A percentile compares a stretch with the other conserved stretches of the same genome.
These are phyloP conservation scores for Sphaeramia orbicularis DNA, from an alignment of 2,797 vertebrate genomes.

Conservation along the genomic window DNA sequence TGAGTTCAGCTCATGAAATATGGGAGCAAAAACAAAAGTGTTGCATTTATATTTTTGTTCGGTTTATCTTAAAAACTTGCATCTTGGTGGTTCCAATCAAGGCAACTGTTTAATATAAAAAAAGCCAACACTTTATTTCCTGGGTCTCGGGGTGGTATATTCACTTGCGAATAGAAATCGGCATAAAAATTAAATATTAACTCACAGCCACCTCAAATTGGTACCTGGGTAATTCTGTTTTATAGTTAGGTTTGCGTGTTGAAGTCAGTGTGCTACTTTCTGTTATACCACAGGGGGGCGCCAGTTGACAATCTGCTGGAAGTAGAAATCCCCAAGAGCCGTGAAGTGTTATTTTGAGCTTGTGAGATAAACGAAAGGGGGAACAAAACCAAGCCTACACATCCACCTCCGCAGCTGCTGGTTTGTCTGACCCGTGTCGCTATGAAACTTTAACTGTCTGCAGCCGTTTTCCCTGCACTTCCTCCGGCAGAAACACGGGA, in stretches of 20 bases:
- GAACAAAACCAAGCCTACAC: rapidly evolving
- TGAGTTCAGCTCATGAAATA: no score
- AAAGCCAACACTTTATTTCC: no score
- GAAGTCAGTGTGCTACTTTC: not conserved
- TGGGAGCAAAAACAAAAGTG: no score
- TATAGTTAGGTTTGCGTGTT: not conserved
- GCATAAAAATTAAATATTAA: no score
- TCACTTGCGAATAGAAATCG: no score
- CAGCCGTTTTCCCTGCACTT: not conserved
- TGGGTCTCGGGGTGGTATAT: no score
- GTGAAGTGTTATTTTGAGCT: slow-evolving; percentile 30
- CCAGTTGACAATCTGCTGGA: not conserved
- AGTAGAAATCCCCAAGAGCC: slow-evolving; percentile 17
- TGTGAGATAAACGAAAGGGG: slow-evolving; percentile 21
- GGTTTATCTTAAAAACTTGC: no score
- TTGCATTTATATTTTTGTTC: no score
- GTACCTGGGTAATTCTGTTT: not conserved
- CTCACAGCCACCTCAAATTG: no score
- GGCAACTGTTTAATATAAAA: no score
- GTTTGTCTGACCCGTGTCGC: not conserved
- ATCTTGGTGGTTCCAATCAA: no score
- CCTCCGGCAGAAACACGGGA: slow-evolving; percentile 37
- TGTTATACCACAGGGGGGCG: slow-evolving; percentile 27
- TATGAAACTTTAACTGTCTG: no score
- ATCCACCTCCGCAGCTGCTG: not conserved